Evolutionary conservation across 2,113 vertebrate species (phyloP).

Genomic region (Catharus fuscescens): DNA sequence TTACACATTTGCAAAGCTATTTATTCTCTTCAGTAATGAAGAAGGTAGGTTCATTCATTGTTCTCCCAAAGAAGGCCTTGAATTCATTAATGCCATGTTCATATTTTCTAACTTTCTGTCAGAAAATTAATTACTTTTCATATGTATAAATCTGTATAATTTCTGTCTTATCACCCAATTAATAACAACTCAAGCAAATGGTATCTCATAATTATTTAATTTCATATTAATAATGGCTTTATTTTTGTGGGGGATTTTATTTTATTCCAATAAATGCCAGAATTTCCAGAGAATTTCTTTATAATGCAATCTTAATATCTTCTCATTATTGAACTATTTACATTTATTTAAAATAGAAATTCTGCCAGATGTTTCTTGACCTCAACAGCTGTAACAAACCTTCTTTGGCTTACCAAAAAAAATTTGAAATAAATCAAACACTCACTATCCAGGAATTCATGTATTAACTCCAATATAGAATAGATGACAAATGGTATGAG

Average conservation of each 20-base stretch:
- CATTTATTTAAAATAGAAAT: not conserved
- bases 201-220: not conserved
- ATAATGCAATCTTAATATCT: not conserved
- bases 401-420: not conserved
- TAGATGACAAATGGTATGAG: not conserved
- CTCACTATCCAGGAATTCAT: not conserved
- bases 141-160: not conserved
- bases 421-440: not conserved
- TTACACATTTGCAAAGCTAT: not conserved
- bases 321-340: not conserved
- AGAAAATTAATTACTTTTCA: not conserved
- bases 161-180: not conserved
- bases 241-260: fast-evolving
- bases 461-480: not conserved
- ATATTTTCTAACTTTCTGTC: not conserved
- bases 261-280: not conserved
- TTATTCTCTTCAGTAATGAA: not conserved
- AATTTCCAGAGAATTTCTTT: not conserved
- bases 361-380: not conserved
- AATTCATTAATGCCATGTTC: not conserved
- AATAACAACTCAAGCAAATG: not conserved
- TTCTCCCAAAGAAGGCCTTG: not conserved
- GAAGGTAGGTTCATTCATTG: not conserved
- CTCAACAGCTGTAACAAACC: not conserved
- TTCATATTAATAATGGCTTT: not conserved